Evolutionary conservation across 1,140 invertebrate genomes (phyloP), one percentile per base, ranked within the genome.

Genomic region (Hyposmocoma kahamanoa): DNA sequence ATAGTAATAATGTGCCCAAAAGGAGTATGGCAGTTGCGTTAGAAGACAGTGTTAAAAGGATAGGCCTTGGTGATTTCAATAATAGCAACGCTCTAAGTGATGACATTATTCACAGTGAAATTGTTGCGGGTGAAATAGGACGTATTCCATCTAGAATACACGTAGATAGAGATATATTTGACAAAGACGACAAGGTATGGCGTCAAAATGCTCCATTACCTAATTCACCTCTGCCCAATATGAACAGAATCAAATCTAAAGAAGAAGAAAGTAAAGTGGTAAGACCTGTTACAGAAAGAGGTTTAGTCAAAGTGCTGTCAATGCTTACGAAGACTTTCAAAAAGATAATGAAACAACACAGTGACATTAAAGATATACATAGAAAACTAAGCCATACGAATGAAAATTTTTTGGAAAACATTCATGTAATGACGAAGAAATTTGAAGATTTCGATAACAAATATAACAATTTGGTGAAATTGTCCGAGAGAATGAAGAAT

Each of bases 281-380:
- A 32, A 74, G 68, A 45, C 50, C 56, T 11, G 58, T 84, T 2
- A 64, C 65, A 22, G 78, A 84, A 65, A 69, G 60, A 67, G 73
- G 73, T 21, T 24, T 84, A 1, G 52, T 80, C 0, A 82, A 84
- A 64, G 62, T 84, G 3, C 46, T 84, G 21, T 64, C 75, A 4
- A 79, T 82, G 63, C 43, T 84, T 2, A 77, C 78, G 9, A 80
- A 75, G 46, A 76, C 78, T 0, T 82, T 80, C 19, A 84, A 78
- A 52, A 84, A 79, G 28, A 72, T 80, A 13, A 80, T 74, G 66
- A 82, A 71, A 52, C 78, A 84, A 49, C 76, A 84, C 41, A 63
- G 59, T 9, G 74, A 77, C 43, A 80, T 84, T 2, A 78, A 76
- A 59, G 47, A 53, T 15, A 79, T 80, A 46, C 65, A 82, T 10